phyloP scores from a whole-genome alignment of 2,888 invertebrate species.

The Pyrrhosoma nymphula region DNA sequence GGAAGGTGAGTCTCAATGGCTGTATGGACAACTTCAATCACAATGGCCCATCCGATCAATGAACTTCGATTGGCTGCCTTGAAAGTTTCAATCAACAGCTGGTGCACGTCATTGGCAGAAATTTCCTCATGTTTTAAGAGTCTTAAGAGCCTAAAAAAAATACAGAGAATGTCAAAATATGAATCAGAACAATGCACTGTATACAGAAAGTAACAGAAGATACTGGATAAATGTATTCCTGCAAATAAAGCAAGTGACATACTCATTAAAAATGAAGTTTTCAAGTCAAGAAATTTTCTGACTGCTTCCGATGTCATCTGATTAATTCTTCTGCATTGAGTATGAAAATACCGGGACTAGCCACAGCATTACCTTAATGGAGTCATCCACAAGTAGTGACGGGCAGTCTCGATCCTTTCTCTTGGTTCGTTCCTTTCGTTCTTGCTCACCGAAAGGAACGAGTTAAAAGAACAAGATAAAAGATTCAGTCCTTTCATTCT shows the following conservation, averaged over 20 bases:
- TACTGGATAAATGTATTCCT: no score
- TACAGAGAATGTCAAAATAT: background rate
- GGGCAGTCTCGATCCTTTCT: no score
- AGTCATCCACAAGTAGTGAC: background rate
- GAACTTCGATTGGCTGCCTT: background rate
- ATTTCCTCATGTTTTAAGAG: constrained; percentile 30
- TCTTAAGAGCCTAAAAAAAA: constrained; percentile 16
- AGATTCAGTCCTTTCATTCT: no score
- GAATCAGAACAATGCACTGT: no score
- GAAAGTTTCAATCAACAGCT: constrained; percentile 25
- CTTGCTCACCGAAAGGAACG: no score
- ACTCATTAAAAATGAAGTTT: background rate
- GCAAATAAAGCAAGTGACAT: no score
- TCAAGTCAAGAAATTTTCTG: background rate
- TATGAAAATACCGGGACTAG: background rate
- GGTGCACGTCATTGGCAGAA: constrained; percentile 7
- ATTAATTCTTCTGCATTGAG: no score
- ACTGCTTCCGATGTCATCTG: no score
- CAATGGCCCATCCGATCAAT: constrained; percentile 51
- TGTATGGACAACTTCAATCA: constrained; percentile 10
- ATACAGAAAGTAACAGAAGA: no score
- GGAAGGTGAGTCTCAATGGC: constrained; percentile 38
- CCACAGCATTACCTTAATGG: background rate
- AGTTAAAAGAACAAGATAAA: no score
- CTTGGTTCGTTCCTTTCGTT: no score